Percentiles rank a stretch among this genome's conserved stretches.
Evolutionary conservation across 2,888 invertebrate genomes (phyloP).

Genomic region (Platerodrilus igneus): DNA sequence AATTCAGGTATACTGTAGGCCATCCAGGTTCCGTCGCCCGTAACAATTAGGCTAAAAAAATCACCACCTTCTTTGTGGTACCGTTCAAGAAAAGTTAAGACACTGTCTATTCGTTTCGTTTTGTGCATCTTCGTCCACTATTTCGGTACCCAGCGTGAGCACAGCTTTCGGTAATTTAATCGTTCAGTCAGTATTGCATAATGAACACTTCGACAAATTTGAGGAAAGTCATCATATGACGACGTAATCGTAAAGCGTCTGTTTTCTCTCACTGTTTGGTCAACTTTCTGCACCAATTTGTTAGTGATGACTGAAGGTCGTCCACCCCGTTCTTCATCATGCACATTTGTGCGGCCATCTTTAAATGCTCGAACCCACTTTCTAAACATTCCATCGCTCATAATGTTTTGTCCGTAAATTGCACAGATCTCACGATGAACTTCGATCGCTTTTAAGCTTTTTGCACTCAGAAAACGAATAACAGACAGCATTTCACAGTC

Average conservation of each 20-base stretch:
- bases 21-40: slow-evolving; percentile 29
- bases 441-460: too few relatives aligned
- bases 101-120: slow-evolving; percentile 19
- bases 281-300: slow-evolving; percentile 22
- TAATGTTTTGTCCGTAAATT: too few relatives aligned
- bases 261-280: slow-evolving; percentile 23
- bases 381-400: too few relatives aligned
- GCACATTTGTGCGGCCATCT: slow-evolving; percentile 7
- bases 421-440: too few relatives aligned
- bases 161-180: slow-evolving; percentile 26
- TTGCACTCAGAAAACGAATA: too few relatives aligned
- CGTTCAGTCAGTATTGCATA: too few relatives aligned
- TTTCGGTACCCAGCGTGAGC: slow-evolving; percentile 27
- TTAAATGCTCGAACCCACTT: too few relatives aligned
- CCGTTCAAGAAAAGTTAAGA: slow-evolving; percentile 24
- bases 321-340: slow-evolving; percentile 10
- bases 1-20: slow-evolving; percentile 17
- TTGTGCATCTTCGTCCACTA: slow-evolving; percentile 26
- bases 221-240: slow-evolving; percentile 21
- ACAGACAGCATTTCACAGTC: too few relatives aligned
- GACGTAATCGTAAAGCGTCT: slow-evolving; percentile 18
- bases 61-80: slow-evolving; percentile 25
- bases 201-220: slow-evolving; percentile 18
- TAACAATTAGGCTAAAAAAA: slow-evolving; percentile 28
- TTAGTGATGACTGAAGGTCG: slow-evolving; percentile 23